Evolutionary conservation across 1,140 invertebrate species (phyloP).

Genomic region (Xylocopa sonorina): DNA sequence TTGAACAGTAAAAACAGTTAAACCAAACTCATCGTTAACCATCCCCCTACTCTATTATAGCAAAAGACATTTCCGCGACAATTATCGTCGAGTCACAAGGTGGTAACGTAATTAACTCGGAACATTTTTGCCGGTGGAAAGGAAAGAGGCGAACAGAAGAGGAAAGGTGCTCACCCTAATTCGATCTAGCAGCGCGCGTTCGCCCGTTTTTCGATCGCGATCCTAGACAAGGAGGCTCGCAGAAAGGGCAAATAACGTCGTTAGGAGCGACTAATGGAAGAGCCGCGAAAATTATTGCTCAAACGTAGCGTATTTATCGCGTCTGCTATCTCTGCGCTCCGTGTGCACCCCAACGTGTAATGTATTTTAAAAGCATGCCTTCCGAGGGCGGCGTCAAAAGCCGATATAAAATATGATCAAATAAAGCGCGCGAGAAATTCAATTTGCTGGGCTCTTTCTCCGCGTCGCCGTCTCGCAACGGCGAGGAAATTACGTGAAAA

Average conservation of each 20-base stretch:
- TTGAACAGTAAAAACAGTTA: neutral
- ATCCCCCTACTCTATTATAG: neutral
- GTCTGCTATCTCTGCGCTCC: slow-evolving; percentile 46
- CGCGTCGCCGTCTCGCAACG: slow-evolving; percentile 45
- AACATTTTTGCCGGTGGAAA: neutral
- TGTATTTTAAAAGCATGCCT: slow-evolving; percentile 71
- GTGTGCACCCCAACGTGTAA: slow-evolving; percentile 56
- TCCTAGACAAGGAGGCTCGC: slow-evolving; percentile 4
- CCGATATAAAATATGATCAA: slow-evolving; percentile 72
- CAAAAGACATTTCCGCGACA: neutral
- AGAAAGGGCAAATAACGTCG: slow-evolving; percentile 59
- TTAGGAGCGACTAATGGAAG: slow-evolving; percentile 67
- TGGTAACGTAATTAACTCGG: slow-evolving; percentile 2
- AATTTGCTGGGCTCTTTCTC: slow-evolving; percentile 68
- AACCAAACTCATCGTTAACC: slow-evolving; percentile 4
- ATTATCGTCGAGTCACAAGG: neutral
- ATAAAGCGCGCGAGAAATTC: slow-evolving; percentile 67
- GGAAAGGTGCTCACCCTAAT: neutral
- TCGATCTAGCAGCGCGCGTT: neutral
- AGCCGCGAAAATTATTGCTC: slow-evolving; percentile 69
- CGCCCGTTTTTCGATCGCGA: slow-evolving; percentile 36
- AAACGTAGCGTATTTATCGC: slow-evolving; percentile 68
- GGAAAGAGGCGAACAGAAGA: neutral
- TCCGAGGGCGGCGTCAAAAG: slow-evolving; percentile 69
- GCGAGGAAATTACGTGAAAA: slow-evolving; percentile 60